Evolutionary conservation across 2,113 vertebrate species (phyloP), one percentile per base, ranked within the genome.

Genomic region (Scatophagus argus): DNA sequence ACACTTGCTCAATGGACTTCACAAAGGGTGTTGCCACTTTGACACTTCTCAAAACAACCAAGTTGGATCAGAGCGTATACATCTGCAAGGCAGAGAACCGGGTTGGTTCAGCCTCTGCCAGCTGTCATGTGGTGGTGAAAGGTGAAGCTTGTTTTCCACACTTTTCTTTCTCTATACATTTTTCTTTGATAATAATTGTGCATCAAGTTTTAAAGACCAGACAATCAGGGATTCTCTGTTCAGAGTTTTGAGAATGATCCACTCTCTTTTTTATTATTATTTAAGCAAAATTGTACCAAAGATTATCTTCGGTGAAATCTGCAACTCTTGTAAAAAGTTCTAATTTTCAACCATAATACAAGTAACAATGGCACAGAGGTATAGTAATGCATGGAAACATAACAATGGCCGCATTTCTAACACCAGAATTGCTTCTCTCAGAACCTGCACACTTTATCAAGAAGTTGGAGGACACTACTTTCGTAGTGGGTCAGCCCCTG

Each of bases 61-160:
- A 93, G 0, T 92, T 81, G 13, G 95, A 97, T 21, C 85, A 94
- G 25, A 95, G 96, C 25, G 95, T 97, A 88, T 98, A 95, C 11
- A 72, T 89, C 8, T 97, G 97, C 94, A 96, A 95, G 89, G 97
- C 96, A 19, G 96, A 97, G 85, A 98, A 98, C 69, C 93, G 85
- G 0, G 93, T 96, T 14, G 97, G 97, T n/a, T 92, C 93, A 0
- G 87, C 95, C 6, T 95, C 94, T 19, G 87, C 94, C 86, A 95
- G 92, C 31, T 94, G 97, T 94, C 79, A 91, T 27, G 84, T 97
- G 36, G 88, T 88, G 41, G 94, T 97, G 86, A 95, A 96, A 98
- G 91, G 85, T 88, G 88, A 92, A 54, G 41, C 58, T 77, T 5
- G 6, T 34, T 60, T 70, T 72, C 47, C 38, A 44, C 38, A n/a